A percentile compares a stretch with the other conserved stretches of the same genome.
phyloP scores from a whole-genome alignment of 1,140 invertebrate genomes.

The Polypedilum vanderplanki region DNA sequence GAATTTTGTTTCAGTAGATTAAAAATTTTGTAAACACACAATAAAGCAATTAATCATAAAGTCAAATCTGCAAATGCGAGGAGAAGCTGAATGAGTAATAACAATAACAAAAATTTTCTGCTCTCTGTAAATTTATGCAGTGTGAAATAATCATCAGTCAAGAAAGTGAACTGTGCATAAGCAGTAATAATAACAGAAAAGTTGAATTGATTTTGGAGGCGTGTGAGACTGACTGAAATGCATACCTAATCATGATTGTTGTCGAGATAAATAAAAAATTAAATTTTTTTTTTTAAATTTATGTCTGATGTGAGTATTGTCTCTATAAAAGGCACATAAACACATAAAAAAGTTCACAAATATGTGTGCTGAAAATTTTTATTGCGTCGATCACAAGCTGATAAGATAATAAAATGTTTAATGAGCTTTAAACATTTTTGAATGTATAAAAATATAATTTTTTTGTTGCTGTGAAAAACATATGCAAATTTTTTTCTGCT shows the following conservation, averaged over 20 bases:
- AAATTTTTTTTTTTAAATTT: no score
- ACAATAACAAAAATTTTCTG: no score
- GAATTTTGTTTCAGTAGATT: no score
- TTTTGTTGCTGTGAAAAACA: not conserved
- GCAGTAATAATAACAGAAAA: not conserved
- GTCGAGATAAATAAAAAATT: not conserved
- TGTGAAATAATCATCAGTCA: conserved; percentile 9
- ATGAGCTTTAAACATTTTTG: not conserved
- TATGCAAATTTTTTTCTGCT: not conserved
- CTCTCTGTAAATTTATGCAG: conserved; percentile 10
- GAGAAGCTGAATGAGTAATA: not conserved
- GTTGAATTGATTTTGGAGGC: not conserved
- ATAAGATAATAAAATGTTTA: conserved; percentile 15
- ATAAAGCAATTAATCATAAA: not conserved
- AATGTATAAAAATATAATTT: not conserved
- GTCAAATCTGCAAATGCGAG: not conserved
- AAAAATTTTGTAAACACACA: not conserved
- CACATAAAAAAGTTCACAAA: no score
- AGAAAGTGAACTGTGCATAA: not conserved
- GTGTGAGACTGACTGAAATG: not conserved
- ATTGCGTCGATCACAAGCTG: not conserved
- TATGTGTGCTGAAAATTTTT: not conserved
- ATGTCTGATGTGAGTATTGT: no score
- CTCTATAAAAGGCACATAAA: no score
- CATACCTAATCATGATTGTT: conserved; percentile 11